Conservation (phyloP, 2,113 vertebrate species). For the Chaenocephalus aceratus region DNA sequence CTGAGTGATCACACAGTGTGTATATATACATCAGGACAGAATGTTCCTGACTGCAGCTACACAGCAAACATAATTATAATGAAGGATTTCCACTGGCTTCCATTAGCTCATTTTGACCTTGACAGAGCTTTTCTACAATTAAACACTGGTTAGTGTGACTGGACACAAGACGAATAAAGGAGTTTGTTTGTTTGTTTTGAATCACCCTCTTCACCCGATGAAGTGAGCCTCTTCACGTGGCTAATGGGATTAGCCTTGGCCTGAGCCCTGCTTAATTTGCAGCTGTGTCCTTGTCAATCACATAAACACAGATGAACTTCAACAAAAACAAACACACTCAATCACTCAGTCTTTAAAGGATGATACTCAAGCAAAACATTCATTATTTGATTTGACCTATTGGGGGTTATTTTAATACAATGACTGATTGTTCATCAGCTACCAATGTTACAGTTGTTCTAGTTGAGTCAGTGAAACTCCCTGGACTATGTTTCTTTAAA, state of each 20-base stretch:
- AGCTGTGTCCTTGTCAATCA: constrained; percentile 20
- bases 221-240: background rate
- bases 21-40: constrained; percentile 6
- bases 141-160: background rate
- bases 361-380: constrained; percentile 23
- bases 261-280: constrained; percentile 40
- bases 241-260: constrained; percentile 34
- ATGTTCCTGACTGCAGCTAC: constrained; percentile 16
- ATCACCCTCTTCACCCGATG: background rate
- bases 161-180: constrained; percentile 5
- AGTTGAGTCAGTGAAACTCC: background rate
- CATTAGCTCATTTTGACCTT: background rate
- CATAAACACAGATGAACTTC: background rate
- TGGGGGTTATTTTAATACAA: background rate
- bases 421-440: constrained; percentile 2
- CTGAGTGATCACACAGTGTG: background rate
- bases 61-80: background rate
- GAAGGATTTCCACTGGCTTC: background rate
- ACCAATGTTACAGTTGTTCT: background rate
- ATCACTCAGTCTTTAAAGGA: background rate
- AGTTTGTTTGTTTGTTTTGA: constrained; percentile 20
- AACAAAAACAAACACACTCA: constrained; percentile 3
- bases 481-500: background rate
- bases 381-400: constrained; percentile 25
- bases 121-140: background rate